Evolutionary conservation across 2,888 invertebrate species (phyloP), one percentile per base, ranked within the genome.

Genomic region (Lycia hirtaria): DNA sequence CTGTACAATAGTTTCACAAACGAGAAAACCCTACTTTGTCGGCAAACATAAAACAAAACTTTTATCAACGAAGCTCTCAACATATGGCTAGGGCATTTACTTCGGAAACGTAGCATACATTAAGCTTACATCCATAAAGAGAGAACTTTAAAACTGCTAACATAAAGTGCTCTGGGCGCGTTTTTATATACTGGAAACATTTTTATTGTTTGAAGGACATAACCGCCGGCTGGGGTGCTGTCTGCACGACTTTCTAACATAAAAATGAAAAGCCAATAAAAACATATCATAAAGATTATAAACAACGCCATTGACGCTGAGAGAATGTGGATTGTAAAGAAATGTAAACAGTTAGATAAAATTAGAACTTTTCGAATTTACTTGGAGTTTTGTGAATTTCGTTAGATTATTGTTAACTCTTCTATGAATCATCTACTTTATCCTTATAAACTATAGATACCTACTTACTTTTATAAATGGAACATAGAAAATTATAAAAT

Each of bases 151-250:
- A 51, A 56, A 47, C 44, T 24, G 51, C 41, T n/a, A 10, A 37
- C 51, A 52, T 51, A 57, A 52, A 57, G 28, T 26, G 24, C 40
- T 12, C 32, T 35, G 17, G 19, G 26, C 2, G 35, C 28, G 26
- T 45, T 41, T 47, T 22, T 57, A 33, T 41, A 35, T 30, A 41
- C 28, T 52, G 51, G 12, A 51, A 35, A 47, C 47, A 41, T 41
- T 56, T 56, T 56, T 51, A 56, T 47, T 51, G 52, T 52, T 52
- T 9, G 17, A 45, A 33, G 28, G 20, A 52, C 47, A 48, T 47
- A 41, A 48, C n/a, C n/a, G 32, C 24, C 38, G 20, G 30, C 30
- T 20, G 24, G 35, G 28, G 15, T 12, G 43, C 38, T 44, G 56
- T 45, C 19, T 44, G 24, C 43, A 35, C 44, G 50, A 49, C 15